These are phyloP conservation scores for Hystrix cristata DNA, from an alignment of 2,113 vertebrate genomes.

Conservation along the genomic window DNA sequence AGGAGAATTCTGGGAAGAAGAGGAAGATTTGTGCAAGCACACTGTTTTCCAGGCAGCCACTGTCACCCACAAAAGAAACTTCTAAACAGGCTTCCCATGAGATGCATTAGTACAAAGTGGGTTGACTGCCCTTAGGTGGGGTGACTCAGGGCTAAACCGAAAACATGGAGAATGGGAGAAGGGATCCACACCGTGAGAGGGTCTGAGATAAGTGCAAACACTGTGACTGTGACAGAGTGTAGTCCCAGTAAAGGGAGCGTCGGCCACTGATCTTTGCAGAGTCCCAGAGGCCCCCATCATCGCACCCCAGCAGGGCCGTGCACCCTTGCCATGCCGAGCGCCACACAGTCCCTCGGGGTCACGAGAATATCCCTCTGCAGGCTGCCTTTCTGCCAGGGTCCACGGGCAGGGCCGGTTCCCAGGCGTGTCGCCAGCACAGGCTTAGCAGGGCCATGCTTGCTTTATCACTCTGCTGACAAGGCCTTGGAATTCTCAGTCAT, in stretches of 20 bases:
- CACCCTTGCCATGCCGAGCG: background rate
- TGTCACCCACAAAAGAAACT: background rate
- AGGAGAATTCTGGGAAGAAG: background rate
- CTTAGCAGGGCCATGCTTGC: background rate
- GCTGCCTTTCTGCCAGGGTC: background rate
- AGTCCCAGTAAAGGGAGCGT: background rate
- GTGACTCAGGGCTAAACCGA: background rate
- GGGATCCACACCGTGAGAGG: background rate
- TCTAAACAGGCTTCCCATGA: background rate
- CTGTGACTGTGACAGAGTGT: background rate
- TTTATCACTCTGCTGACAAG: background rate
- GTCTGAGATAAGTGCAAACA: background rate
- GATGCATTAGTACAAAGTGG: background rate
- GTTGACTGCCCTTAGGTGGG: background rate
- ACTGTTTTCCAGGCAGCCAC: background rate
- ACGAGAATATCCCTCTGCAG: background rate
- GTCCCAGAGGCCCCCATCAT: background rate
- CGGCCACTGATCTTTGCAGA: background rate
- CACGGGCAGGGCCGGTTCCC: too few species aligned
- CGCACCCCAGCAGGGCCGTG: accelerated
- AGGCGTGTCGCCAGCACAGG: accelerated
- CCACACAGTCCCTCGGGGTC: background rate
- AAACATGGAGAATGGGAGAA: background rate
- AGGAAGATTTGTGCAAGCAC: background rate
- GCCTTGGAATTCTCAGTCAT: background rate